Conservation (phyloP, 2,797 vertebrate species). For the Hyperoplus immaculatus region DNA sequence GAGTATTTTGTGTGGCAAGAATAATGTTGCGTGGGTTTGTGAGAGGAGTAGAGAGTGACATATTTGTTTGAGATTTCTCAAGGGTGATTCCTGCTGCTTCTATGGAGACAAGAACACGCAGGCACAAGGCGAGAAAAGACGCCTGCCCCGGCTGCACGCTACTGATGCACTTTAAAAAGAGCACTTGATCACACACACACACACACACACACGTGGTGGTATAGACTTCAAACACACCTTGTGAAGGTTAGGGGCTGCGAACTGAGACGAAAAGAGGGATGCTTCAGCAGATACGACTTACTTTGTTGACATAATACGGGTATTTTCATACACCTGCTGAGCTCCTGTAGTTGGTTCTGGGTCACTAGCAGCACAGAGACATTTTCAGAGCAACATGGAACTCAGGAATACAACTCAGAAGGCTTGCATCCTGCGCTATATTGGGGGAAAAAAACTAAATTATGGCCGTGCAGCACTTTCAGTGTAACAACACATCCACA, state of each 20-base stretch:
- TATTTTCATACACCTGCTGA: conserved; percentile 49
- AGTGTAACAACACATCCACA: background rate
- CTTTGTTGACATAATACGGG: conserved; percentile 44
- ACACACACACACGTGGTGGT: too few relatives aligned
- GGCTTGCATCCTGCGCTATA: background rate
- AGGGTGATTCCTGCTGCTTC: conserved; percentile 48
- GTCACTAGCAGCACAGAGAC: conserved; percentile 17
- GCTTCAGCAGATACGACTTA: conserved; percentile 31
- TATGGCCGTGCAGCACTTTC: background rate
- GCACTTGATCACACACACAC: conserved; percentile 65
- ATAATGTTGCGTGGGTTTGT: conserved; percentile 26
- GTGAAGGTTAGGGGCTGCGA: conserved; percentile 54
- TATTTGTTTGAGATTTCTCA: conserved; percentile 61
- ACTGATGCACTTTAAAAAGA: conserved; percentile 67
- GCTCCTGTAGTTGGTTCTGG: conserved; percentile 46
- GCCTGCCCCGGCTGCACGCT: conserved; percentile 29
- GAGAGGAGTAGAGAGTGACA: conserved; percentile 18
- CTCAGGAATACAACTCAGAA: background rate
- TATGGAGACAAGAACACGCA: conserved; percentile 32
- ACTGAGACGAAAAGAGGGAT: conserved; percentile 37
- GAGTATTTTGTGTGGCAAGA: conserved; percentile 30
- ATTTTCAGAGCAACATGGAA: background rate
- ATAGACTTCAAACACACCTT: conserved; percentile 63
- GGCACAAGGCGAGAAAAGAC: conserved; percentile 20
- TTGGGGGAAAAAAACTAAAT: background rate